Evolutionary conservation across 2,113 vertebrate genomes (phyloP), one percentile per base, ranked within the genome.

Genomic region (Pipra filicauda): DNA sequence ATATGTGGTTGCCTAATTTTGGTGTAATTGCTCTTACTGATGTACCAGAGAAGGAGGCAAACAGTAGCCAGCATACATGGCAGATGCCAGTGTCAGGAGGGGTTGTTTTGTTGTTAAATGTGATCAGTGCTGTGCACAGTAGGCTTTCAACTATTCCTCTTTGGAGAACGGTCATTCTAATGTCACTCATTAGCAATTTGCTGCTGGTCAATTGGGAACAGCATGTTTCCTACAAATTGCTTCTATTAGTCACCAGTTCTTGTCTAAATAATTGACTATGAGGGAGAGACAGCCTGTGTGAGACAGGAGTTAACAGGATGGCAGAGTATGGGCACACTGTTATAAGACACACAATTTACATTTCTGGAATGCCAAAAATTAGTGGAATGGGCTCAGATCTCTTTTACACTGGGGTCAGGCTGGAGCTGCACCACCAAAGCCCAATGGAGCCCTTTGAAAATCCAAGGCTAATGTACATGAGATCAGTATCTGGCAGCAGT

Each of bases 181-280:
- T 89, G 77, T 84, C 92, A 96, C 66, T 90, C 86, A 82, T 91
- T 92, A 96, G 61, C 93, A 93, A 82, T 93, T 95, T 93, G 91
- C 86, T 79, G 86, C 77, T 95, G 91, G 95, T 91, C 83, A 94
- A 80, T 94, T 86, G 61, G 92, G 95, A 96, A 92, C 93, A 88
- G 85, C 44, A 27, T 92, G 94, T 92, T 87, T 94, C 62, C 87
- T 89, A 91, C 80, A 92, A 93, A 96, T 94, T 86, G 90, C 83
- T 92, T 83, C 70, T 91, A 71, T 96, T 95, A 94, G 88, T 93
- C 96, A 92, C 61, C 85, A 57, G 76, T 92, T 94, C 90, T 94
- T 76, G 64, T 88, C 93, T 89, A 92, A 97, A 94, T 95, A 95
- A 94, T 81, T 78, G 57, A 65, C 76, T 93, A 5, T 3, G n/a